Percentiles rank a stretch among this genome's conserved stretches.
These are phyloP conservation scores for Podiceps cristatus DNA, from an alignment of 2,113 vertebrate genomes.

Conservation along the genomic window DNA sequence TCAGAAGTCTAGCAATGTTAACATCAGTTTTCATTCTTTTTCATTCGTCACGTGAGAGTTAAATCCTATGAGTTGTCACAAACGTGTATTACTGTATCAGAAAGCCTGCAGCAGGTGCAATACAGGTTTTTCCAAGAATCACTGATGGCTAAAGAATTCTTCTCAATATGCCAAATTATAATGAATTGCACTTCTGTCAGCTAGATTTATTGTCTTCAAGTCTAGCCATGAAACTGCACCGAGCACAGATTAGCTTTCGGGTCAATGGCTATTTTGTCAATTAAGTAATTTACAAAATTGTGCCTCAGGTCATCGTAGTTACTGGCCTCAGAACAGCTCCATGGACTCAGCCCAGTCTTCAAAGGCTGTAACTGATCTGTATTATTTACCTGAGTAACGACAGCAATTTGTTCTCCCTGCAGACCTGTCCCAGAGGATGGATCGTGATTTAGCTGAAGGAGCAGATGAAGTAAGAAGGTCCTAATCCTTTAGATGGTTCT, in stretches of 20 bases:
- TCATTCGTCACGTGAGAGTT: not conserved
- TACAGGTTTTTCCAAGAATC: not conserved
- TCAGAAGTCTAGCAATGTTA: not conserved
- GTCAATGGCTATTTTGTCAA: not conserved
- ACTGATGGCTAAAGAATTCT: not conserved
- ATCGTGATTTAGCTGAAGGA: not conserved
- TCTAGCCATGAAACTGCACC: not conserved
- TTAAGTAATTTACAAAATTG: slow-evolving; percentile 7
- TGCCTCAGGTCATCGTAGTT: not conserved
- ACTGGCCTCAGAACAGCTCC: not conserved
- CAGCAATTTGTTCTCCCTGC: not conserved
- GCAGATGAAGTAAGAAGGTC: not conserved
- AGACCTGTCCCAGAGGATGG: not conserved
- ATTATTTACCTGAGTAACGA: not conserved
- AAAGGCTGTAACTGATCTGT: not conserved
- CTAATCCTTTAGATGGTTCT: not conserved
- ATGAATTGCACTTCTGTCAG: not conserved
- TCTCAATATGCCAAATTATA: not conserved
- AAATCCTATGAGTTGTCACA: not conserved
- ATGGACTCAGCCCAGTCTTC: not conserved
- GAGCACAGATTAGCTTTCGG: not conserved
- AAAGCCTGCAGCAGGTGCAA: not conserved
- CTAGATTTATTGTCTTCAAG: not conserved
- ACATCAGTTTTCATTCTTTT: not conserved
- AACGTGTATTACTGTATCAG: not conserved